Evolutionary conservation across 2,797 vertebrate genomes (phyloP).

Genomic region (Avahi laniger): DNA sequence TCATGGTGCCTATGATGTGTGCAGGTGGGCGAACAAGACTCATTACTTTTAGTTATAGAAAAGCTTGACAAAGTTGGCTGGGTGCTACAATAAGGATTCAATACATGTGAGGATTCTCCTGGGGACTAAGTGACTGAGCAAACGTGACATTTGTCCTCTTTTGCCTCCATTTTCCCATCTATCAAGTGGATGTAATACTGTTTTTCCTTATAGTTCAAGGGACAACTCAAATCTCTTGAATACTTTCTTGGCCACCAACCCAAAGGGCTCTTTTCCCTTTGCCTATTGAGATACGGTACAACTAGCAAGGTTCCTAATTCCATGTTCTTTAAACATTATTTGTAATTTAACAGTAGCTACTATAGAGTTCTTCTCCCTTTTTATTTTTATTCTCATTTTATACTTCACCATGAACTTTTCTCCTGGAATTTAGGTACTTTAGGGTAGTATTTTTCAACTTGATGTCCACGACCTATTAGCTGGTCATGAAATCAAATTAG

Average conservation of each 20-base stretch:
- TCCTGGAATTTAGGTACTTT: background rate
- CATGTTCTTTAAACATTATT: background rate
- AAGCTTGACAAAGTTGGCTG: background rate
- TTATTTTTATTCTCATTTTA: background rate
- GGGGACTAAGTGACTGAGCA: background rate
- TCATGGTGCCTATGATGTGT: background rate
- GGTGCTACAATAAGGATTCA: background rate
- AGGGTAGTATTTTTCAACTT: background rate
- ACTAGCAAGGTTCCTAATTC: background rate
- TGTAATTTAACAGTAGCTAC: background rate
- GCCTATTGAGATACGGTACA: background rate
- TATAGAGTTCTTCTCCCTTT: background rate
- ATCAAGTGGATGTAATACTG: background rate
- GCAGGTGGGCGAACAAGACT: background rate
- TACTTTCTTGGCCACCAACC: background rate
- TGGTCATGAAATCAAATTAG: constrained; percentile 6
- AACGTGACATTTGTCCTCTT: background rate
- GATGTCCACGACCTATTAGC: background rate
- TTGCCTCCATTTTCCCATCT: background rate
- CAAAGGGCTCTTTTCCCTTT: background rate
- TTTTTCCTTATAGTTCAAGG: background rate
- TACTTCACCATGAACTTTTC: background rate
- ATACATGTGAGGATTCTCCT: background rate
- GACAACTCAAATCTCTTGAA: background rate
- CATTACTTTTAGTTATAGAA: background rate